Conservation (phyloP, 2,113 vertebrate genomes). For the Epinephelus fuscoguttatus region DNA sequence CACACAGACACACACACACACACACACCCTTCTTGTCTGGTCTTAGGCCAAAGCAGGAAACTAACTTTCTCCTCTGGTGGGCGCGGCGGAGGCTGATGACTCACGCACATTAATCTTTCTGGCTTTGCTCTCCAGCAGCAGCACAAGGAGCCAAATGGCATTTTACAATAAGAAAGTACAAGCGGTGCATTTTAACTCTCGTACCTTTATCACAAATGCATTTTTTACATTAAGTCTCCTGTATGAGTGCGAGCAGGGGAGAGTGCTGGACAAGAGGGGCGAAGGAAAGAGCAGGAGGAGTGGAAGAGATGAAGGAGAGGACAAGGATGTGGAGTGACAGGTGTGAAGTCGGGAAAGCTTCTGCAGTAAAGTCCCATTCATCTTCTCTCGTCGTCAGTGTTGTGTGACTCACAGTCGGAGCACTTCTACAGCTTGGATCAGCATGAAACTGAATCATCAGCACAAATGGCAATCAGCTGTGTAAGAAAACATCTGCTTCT, state of each 20-base stretch:
- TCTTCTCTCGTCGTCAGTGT: background rate
- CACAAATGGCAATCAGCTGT: background rate
- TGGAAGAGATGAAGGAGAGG: background rate
- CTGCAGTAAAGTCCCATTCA: background rate
- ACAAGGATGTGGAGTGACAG: background rate
- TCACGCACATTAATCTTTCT: constrained; percentile 60
- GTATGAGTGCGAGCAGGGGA: background rate
- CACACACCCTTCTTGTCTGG: background rate
- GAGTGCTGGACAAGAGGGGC: too few relatives aligned
- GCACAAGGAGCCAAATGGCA: constrained; percentile 32
- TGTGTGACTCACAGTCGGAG: background rate
- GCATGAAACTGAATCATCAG: background rate
- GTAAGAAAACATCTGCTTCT: background rate
- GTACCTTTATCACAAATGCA: constrained; percentile 18
- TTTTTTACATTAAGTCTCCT: background rate
- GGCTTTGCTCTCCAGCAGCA: constrained; percentile 38
- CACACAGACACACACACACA: constrained; percentile 9
- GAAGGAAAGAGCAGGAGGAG: background rate
- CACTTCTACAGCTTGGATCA: background rate
- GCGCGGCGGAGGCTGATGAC: constrained; percentile 48
- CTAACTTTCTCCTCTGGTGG: constrained; percentile 58
- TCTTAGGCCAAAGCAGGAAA: constrained; percentile 45
- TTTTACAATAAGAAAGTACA: constrained; percentile 28
- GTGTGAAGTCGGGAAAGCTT: background rate
- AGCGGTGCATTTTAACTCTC: background rate